These are phyloP conservation scores for Sparus aurata DNA, from an alignment of 2,797 vertebrate genomes.

Conservation along the genomic window DNA sequence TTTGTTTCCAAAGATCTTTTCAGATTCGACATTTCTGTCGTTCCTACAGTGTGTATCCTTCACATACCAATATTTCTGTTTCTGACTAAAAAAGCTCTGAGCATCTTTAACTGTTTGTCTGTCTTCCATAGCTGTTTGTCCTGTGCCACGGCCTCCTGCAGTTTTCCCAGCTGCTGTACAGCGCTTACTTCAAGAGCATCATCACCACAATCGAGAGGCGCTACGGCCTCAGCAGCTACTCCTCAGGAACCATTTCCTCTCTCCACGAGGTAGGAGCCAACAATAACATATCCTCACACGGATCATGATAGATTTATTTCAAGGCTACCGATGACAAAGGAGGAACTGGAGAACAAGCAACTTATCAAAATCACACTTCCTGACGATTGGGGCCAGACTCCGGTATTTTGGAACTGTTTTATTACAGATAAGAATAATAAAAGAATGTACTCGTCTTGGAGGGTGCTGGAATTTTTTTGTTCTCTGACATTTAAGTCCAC, in stretches of 20 bases:
- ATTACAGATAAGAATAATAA: conserved; percentile 30
- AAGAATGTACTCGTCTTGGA: neutral
- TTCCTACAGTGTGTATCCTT: neutral
- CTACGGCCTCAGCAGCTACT: conserved; percentile 96
- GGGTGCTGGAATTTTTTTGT: neutral
- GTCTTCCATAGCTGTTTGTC: conserved; percentile 89
- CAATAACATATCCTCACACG: conserved; percentile 55
- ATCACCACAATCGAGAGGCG: conserved; percentile 96
- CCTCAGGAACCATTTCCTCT: conserved; percentile 96
- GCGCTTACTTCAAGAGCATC: conserved; percentile 97
- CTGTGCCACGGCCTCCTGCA: conserved; percentile 95
- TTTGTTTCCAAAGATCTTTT: neutral
- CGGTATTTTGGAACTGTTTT: conserved; percentile 47
- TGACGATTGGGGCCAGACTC: conserved; percentile 22
- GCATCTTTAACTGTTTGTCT: neutral
- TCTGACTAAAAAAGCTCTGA: neutral
- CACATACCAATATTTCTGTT: neutral
- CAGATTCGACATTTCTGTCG: neutral
- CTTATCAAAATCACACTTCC: conserved; percentile 65
- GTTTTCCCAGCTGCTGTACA: conserved; percentile 95
- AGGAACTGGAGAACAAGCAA: conserved; percentile 56
- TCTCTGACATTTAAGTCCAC: conserved; percentile 10
- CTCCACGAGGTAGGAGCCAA: conserved; percentile 91
- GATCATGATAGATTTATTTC: conserved; percentile 54
- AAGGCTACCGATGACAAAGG: conserved; percentile 54